Evolutionary conservation across 2,113 vertebrate species (phyloP).

Genomic region (Alectura lathami): DNA sequence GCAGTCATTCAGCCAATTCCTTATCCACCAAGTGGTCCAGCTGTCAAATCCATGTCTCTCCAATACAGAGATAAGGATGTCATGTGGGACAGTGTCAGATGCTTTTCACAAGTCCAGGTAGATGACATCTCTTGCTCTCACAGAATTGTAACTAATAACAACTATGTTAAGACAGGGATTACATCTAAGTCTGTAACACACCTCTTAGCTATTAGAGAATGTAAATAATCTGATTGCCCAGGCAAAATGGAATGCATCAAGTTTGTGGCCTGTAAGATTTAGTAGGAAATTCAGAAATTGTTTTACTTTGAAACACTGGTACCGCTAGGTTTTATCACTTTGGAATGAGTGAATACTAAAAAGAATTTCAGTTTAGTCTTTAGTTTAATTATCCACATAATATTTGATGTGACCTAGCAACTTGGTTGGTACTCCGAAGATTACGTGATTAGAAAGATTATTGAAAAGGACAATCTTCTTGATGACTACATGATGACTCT

Average conservation of each 20-base stretch:
- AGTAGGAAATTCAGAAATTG: neutral
- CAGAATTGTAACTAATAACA: neutral
- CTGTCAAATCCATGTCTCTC: too few species aligned
- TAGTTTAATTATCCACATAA: slow-evolving; percentile 39
- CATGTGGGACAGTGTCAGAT: too few species aligned
- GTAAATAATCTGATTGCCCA: neutral
- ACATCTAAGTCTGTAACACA: neutral
- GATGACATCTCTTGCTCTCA: too few species aligned
- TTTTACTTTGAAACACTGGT: neutral
- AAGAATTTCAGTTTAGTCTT: neutral
- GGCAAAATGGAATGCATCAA: neutral
- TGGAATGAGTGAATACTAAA: neutral
- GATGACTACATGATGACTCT: slow-evolving; percentile 12
- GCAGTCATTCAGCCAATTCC: too few species aligned
- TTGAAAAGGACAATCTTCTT: slow-evolving; percentile 47
- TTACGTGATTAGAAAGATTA: slow-evolving; percentile 37
- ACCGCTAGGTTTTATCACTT: neutral
- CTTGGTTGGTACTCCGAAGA: slow-evolving; percentile 6
- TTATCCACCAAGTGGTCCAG: too few species aligned
- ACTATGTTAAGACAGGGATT: neutral
- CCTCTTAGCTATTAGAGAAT: neutral
- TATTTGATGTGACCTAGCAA: slow-evolving; percentile 33
- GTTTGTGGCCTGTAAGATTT: neutral
- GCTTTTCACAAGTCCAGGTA: too few species aligned
- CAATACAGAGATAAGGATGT: too few species aligned